These are phyloP conservation scores for Ecdyonurus torrentis DNA, from an alignment of 2,888 invertebrate species.

Conservation along the genomic window DNA sequence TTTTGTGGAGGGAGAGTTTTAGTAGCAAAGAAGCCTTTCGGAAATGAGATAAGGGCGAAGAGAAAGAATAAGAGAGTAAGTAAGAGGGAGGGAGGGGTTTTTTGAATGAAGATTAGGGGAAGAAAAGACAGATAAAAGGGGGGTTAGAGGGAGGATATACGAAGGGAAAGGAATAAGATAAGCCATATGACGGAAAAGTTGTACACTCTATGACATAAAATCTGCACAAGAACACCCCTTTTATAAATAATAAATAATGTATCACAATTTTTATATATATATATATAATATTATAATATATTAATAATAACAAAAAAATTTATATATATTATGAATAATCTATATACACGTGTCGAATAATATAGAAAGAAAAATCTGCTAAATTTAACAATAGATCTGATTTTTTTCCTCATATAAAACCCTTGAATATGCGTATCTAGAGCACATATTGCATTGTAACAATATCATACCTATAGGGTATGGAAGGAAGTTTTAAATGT, in stretches of 20 bases:
- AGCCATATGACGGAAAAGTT: background rate
- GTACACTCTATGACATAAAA: background rate
- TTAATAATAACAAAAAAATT: background rate
- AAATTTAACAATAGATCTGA: background rate
- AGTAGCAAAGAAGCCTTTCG: conserved; percentile 1
- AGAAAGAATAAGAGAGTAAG: background rate
- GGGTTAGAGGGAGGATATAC: background rate
- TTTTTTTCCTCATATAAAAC: background rate
- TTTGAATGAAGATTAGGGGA: conserved; percentile 2
- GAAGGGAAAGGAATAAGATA: background rate
- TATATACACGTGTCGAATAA: background rate
- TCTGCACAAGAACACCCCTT: background rate
- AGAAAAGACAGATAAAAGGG: conserved; percentile 1
- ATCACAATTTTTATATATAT: background rate
- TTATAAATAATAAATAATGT: background rate
- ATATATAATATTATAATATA: background rate
- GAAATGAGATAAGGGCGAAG: conserved; percentile 2
- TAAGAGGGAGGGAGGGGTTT: background rate
- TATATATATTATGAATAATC: background rate
- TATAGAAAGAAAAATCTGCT: background rate
- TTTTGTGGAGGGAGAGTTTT: background rate
- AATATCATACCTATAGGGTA: no score
- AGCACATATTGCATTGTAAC: no score
- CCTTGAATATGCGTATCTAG: background rate
- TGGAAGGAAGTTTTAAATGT: no score